A percentile compares a stretch with the other conserved stretches of the same genome.
phyloP scores from a whole-genome alignment of 2,888 invertebrate genomes.

The Drosophila prolongata region DNA sequence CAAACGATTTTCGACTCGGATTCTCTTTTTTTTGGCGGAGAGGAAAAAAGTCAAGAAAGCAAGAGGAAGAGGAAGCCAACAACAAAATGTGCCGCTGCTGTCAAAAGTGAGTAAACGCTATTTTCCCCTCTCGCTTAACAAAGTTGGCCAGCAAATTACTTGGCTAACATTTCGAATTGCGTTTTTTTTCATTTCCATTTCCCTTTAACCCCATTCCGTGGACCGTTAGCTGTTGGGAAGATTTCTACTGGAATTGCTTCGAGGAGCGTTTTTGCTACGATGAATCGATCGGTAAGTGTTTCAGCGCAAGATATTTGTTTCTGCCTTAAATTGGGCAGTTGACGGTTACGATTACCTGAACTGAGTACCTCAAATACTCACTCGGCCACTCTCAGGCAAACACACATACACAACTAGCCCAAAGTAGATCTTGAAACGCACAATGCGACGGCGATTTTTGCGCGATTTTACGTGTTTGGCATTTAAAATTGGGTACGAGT shows the following conservation, averaged over 20 bases:
- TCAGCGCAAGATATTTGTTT: constrained; percentile 14
- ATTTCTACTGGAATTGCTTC: constrained; percentile 90
- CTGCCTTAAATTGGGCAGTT: constrained; percentile 29
- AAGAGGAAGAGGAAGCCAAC: constrained; percentile 31
- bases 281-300: constrained; percentile 87
- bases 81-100: constrained; percentile 83
- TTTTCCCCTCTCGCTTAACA: constrained; percentile 22
- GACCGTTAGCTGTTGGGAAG: constrained; percentile 87
- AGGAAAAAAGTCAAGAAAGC: constrained; percentile 22
- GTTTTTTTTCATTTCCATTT: constrained; percentile 15
- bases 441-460: constrained; percentile 39
- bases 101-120: constrained; percentile 80
- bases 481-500: constrained; percentile 44
- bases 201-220: background rate
- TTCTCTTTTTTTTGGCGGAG: constrained; percentile 31
- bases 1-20: constrained; percentile 15
- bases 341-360: constrained; percentile 44
- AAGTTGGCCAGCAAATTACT: constrained; percentile 30
- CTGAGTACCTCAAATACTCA: constrained; percentile 8
- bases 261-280: constrained; percentile 91
- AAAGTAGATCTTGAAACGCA: constrained; percentile 66
- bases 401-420: background rate
- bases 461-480: constrained; percentile 62
- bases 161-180: constrained; percentile 50
- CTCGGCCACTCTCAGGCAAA: background rate